A percentile compares a stretch with the other conserved stretches of the same genome.
phyloP scores from a whole-genome alignment of 1,140 invertebrate genomes.

The Rhagoletis zephyria region DNA sequence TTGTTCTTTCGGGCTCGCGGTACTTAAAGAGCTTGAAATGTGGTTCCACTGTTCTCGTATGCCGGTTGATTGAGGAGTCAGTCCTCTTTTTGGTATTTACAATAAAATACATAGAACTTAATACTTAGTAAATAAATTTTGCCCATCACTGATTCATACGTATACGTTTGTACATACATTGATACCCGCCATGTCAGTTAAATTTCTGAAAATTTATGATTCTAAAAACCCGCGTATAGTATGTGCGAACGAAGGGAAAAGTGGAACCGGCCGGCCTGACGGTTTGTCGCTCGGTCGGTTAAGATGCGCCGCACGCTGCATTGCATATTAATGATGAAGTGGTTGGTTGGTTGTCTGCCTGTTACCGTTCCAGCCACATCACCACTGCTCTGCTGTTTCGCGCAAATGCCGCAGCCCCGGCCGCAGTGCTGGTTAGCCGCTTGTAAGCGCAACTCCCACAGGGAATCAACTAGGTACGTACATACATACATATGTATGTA shows the following conservation, averaged over 20 bases:
- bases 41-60: too few relatives aligned
- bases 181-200: not conserved
- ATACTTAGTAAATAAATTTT: too few relatives aligned
- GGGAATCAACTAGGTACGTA: not conserved
- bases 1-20: too few relatives aligned
- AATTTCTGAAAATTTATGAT: slow-evolving; percentile 28
- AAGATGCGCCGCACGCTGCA: slow-evolving; percentile 19
- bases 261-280: too few relatives aligned
- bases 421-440: slow-evolving; percentile 1
- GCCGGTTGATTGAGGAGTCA: too few relatives aligned
- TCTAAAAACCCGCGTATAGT: slow-evolving; percentile 7
- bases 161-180: too few relatives aligned
- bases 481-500: too few relatives aligned
- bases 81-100: too few relatives aligned
- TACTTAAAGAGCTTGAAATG: too few relatives aligned
- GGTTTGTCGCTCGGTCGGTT: not conserved
- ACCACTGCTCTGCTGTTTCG: not conserved
- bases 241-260: not conserved
- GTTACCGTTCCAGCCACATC: not conserved
- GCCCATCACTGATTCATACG: too few relatives aligned
- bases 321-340: slow-evolving; percentile 42
- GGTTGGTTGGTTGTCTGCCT: not conserved
- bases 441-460: not conserved
- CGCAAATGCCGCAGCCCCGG: not conserved
- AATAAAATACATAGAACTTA: too few relatives aligned